Evolutionary conservation across 2,797 vertebrate species (phyloP), one percentile per base, ranked within the genome.

Genomic region (Onychomys torridus): DNA sequence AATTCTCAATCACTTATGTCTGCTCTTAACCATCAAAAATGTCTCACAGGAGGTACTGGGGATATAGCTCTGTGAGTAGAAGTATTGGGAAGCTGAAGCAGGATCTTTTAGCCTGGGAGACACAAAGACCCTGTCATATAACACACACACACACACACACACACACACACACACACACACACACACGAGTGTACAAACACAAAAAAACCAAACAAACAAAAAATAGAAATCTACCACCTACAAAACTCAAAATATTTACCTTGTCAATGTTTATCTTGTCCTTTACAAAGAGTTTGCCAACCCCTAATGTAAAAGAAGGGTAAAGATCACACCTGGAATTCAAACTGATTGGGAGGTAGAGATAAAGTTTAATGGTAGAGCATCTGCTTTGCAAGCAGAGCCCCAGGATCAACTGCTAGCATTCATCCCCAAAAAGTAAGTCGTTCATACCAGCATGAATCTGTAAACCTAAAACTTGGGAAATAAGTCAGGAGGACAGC

Each of bases 181-280:
- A 29, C 46, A 40, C n/a, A n/a, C n/a, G n/a, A n/a, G n/a, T n/a
- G n/a, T 40, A 65, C 29, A 34, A 40, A 84, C 9, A 29, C 46
- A 40, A 82, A 59, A 37, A 25, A 37, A 27, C 25, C 7, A 49
- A 49, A 9, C 7, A n/a, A n/a, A 85, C 12, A 69, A 46, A 67
- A 86, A 49, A 52, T 37, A 55, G 9, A 95, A 67, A 85, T 86
- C 2, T 75, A 82, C 1, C 6, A 78, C 49, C 52, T 89, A 78
- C 73, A 94, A 92, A 93, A 32, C 69, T 69, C 92, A 73, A 94
- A 83, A 87, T 95, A 93, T 77, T 95, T 89, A 96, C 63, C 61
- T 65, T 63, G 49, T 73, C 79, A 93, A 55, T 94, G 40, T 84
- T 65, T 89, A 92, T 59, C 73, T 95, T 90, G 46, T 55, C 52